These are phyloP conservation scores for Gymnocheta viridis DNA, from an alignment of 2,888 invertebrate genomes.

Conservation along the genomic window DNA sequence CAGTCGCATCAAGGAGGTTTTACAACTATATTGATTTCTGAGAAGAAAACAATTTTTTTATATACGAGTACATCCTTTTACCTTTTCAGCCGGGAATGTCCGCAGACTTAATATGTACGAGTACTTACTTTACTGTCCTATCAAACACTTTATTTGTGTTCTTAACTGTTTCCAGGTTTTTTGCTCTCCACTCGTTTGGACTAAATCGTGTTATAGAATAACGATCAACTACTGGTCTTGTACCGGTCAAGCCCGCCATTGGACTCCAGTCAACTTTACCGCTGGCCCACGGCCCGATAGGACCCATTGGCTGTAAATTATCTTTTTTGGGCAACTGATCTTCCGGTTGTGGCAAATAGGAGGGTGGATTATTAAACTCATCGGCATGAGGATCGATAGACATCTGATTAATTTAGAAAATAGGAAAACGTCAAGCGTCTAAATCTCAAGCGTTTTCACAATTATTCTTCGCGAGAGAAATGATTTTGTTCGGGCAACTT, in stretches of 20 bases:
- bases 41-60: no score
- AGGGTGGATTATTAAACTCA: constrained; percentile 80
- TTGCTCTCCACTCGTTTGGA: constrained; percentile 87
- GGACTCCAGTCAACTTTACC: constrained; percentile 90
- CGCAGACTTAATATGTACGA: neutral
- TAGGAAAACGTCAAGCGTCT: no score
- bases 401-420: constrained; percentile 33
- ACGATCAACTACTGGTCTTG: constrained; percentile 88
- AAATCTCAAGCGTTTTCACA: no score
- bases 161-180: constrained; percentile 84
- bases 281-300: constrained; percentile 86
- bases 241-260: constrained; percentile 87
- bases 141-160: constrained; percentile 82
- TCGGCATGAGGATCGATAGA: constrained; percentile 75
- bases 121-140: constrained; percentile 83
- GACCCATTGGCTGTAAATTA: constrained; percentile 82
- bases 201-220: constrained; percentile 89
- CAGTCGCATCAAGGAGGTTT: constrained; percentile 86
- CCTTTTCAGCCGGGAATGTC: no score
- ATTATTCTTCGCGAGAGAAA: no score
- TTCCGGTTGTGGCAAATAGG: constrained; percentile 84
- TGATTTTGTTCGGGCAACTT: no score
- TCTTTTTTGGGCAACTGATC: constrained; percentile 82
- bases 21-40: constrained; percentile 85
- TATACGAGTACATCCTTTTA: constrained; percentile 78